Percentiles rank a stretch among this genome's conserved stretches.
phyloP scores from a whole-genome alignment of 2,888 invertebrate genomes.

The Agrotis ipsilon region DNA sequence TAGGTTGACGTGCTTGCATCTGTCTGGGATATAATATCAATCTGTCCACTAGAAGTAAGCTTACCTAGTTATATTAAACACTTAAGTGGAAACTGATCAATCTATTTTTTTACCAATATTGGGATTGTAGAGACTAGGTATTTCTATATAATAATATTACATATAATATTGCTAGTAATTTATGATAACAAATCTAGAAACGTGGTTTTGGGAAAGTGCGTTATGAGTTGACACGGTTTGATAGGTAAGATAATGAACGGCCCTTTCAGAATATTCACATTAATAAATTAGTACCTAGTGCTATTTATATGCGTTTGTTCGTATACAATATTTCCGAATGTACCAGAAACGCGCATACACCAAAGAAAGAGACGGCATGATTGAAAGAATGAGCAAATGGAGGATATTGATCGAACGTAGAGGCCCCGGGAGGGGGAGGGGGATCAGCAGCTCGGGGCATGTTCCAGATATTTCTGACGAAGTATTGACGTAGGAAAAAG shows the following conservation, averaged over 20 bases:
- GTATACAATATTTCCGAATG: constrained; percentile 47
- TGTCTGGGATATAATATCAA: too few species aligned
- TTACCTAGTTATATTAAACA: too few species aligned
- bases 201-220: not conserved
- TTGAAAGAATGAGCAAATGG: constrained; percentile 31
- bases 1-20: too few species aligned
- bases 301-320: not conserved
- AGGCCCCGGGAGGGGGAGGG: constrained; percentile 19
- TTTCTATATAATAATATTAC: too few species aligned
- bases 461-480: constrained; percentile 52
- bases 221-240: not conserved
- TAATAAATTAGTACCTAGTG: not conserved
- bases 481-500: constrained; percentile 36
- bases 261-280: too few species aligned
- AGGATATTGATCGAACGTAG: constrained; percentile 63
- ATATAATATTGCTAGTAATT: too few species aligned
- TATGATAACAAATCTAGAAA: too few species aligned
- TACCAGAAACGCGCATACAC: constrained; percentile 26
- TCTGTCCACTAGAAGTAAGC: too few species aligned
- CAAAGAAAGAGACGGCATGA: constrained; percentile 47
- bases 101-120: too few species aligned
- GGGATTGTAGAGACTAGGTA: too few species aligned
- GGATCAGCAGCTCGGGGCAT: constrained; percentile 7
- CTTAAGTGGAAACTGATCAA: too few species aligned
- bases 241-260: too few species aligned